phyloP scores from a whole-genome alignment of 2,888 invertebrate genomes.

The Brenthis daphne region DNA sequence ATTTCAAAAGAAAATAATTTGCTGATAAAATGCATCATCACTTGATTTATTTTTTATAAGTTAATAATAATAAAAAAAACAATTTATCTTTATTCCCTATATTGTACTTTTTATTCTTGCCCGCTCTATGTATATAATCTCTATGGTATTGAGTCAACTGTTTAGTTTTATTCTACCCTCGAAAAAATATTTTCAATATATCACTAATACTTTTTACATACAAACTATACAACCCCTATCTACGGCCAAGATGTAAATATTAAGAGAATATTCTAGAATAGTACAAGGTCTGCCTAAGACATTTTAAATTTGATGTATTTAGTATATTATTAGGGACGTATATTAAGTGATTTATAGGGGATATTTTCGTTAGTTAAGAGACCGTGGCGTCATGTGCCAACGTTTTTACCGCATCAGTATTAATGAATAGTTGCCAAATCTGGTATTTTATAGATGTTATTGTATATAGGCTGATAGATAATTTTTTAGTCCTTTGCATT shows the following conservation, averaged over 20 bases:
- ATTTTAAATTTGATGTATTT: constrained; percentile 79
- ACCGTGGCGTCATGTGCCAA: constrained; percentile 76
- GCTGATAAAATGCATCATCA: too few species aligned
- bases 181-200: constrained; percentile 40
- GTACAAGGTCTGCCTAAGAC: constrained; percentile 76
- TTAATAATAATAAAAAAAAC: too few species aligned
- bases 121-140: constrained; percentile 11
- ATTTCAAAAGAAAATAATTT: too few species aligned
- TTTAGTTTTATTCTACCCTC: constrained; percentile 22
- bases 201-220: constrained; percentile 49
- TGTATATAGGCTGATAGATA: constrained; percentile 72
- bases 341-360: constrained; percentile 70
- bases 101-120: not conserved
- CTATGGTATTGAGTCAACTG: constrained; percentile 7
- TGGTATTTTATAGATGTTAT: constrained; percentile 69
- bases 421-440: constrained; percentile 77
- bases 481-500: constrained; percentile 57
- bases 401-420: constrained; percentile 83
- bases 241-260: constrained; percentile 73
- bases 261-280: constrained; percentile 54
- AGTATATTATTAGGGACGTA: constrained; percentile 61
- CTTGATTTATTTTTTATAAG: too few species aligned
- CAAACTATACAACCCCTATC: constrained; percentile 61
- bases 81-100: not conserved
- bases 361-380: constrained; percentile 72